Conservation (phyloP, 2,113 vertebrate species). For the Bubo bubo region DNA sequence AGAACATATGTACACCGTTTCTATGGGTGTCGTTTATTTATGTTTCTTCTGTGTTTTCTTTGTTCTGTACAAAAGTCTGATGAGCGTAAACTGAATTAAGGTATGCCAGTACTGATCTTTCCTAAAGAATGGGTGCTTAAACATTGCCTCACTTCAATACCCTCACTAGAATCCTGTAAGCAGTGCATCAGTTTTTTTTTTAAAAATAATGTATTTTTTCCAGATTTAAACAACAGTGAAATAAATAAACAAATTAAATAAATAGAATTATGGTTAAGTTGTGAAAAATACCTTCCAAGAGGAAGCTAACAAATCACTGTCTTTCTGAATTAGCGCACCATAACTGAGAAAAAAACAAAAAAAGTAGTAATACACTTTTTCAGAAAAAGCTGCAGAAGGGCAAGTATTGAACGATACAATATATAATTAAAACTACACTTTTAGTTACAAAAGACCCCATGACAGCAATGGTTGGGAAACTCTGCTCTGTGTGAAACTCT, state of each 20-base stretch:
- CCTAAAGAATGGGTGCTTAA: background rate
- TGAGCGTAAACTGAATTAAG: background rate
- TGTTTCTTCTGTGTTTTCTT: background rate
- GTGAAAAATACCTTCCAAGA: background rate
- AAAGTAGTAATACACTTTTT: background rate
- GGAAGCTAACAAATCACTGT: background rate
- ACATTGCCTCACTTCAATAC: background rate
- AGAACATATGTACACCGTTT: background rate
- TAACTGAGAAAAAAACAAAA: background rate
- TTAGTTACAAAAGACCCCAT: background rate
- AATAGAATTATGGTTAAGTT: background rate
- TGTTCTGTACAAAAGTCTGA: background rate
- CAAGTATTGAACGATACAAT: background rate
- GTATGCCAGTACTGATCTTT: background rate
- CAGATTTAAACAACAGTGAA: background rate
- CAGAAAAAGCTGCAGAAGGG: background rate
- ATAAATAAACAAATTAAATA: background rate
- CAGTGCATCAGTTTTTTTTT: background rate
- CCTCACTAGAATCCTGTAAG: background rate
- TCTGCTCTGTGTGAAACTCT: background rate
- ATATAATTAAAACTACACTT: background rate
- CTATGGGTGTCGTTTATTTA: background rate
- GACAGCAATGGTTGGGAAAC: background rate
- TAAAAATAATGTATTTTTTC: background rate
- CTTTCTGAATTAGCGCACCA: background rate